These are phyloP conservation scores for Acanthornis magna DNA, from an alignment of 2,797 vertebrate genomes.

Conservation along the genomic window DNA sequence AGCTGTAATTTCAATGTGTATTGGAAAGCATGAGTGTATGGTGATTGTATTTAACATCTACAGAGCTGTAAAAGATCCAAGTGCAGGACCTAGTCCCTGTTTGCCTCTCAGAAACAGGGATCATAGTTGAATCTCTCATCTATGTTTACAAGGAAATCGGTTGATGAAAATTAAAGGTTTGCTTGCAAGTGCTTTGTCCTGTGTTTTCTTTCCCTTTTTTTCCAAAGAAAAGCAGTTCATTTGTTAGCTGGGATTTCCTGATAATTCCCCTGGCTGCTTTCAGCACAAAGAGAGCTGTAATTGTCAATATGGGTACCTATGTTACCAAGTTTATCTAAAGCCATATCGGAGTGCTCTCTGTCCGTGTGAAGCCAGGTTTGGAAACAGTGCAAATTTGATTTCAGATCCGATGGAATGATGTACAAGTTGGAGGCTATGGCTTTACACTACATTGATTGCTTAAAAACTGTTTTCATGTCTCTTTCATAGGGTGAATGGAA, in stretches of 20 bases:
- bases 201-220: conserved; percentile 20
- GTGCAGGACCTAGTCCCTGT: background rate
- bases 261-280: background rate
- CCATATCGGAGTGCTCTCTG: background rate
- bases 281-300: background rate
- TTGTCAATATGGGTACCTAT: background rate
- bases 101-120: background rate
- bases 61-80: conserved; percentile 24
- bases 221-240: background rate
- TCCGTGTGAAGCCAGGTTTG: background rate
- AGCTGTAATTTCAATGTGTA: conserved; percentile 30
- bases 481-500: conserved; percentile 30
- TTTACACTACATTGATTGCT: conserved; percentile 41
- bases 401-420: background rate
- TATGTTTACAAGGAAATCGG: conserved; percentile 7
- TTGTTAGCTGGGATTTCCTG: background rate
- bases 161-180: conserved; percentile 62
- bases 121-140: conserved; percentile 7
- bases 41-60: conserved; percentile 30
- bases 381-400: background rate
- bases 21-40: conserved; percentile 56
- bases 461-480: conserved; percentile 44
- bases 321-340: background rate
- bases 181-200: conserved; percentile 31
- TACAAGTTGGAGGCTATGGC: background rate